Conservation (phyloP, 2,888 invertebrate genomes). For the Xestobium rufovillosum region DNA sequence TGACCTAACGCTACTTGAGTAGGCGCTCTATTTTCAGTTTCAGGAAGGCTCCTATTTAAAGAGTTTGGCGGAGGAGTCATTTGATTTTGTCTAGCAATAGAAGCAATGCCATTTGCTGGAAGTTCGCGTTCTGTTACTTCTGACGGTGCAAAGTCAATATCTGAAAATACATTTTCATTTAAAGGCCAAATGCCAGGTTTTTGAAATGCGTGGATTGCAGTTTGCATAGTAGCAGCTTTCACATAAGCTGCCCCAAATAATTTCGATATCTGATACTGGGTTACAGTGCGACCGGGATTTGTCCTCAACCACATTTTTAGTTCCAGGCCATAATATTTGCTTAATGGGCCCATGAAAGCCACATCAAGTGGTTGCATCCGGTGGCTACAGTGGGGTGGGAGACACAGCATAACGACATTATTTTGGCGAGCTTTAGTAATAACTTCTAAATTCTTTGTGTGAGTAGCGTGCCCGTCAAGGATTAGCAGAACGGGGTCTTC, state of each 20-base stretch:
- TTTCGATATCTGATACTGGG: neutral
- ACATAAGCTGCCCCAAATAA: conserved; percentile 1
- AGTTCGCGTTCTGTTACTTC: neutral
- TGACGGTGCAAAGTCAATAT: conserved; percentile 3
- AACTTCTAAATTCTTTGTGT: conserved; percentile 27
- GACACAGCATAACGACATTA: conserved; percentile 24
- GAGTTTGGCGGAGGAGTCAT: too few relatives aligned
- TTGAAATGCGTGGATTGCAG: neutral
- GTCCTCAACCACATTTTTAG: conserved; percentile 2
- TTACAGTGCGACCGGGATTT: neutral
- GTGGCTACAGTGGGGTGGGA: conserved; percentile 29
- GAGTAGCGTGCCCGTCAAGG: conserved; percentile 20
- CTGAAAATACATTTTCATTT: neutral
- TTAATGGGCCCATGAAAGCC: conserved; percentile 27
- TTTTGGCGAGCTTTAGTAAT: conserved; percentile 21
- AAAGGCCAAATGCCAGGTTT: neutral
- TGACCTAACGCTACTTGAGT: too few relatives aligned
- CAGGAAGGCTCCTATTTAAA: too few relatives aligned
- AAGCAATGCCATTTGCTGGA: neutral
- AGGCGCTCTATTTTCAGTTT: too few relatives aligned
- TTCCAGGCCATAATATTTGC: conserved; percentile 6
- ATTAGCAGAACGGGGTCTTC: conserved; percentile 20
- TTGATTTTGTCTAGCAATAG: too few relatives aligned
- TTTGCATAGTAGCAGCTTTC: neutral
- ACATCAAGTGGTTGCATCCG: conserved; percentile 27